Evolutionary conservation across 2,113 vertebrate genomes (phyloP).

Genomic region (Pampusana beccarii): DNA sequence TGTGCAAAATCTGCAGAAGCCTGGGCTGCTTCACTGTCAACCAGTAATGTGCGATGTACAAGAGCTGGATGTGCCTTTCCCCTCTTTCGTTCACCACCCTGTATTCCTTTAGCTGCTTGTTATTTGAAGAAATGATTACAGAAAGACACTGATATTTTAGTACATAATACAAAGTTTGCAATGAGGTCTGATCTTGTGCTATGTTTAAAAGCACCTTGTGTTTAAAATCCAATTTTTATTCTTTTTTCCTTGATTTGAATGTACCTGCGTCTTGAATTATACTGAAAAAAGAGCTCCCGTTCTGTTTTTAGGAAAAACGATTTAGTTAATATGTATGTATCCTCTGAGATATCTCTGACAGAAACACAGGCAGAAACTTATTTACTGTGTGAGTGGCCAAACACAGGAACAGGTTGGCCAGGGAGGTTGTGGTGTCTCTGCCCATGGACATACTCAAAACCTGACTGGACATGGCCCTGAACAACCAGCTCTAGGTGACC

Average conservation of each 20-base stretch:
- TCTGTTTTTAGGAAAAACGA: background rate
- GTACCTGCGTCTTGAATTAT: background rate
- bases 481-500: rapidly evolving
- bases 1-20: background rate
- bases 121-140: background rate
- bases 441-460: too few species aligned
- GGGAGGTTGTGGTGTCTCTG: too few species aligned
- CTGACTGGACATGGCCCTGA: background rate
- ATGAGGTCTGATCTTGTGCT: background rate
- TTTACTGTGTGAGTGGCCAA: background rate
- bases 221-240: background rate
- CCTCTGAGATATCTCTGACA: background rate
- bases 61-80: background rate
- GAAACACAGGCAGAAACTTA: background rate
- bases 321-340: background rate
- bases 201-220: background rate
- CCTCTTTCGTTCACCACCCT: background rate
- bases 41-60: background rate
- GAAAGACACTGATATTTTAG: background rate
- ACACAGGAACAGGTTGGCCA: background rate
- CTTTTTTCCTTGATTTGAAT: background rate
- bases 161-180: background rate
- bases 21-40: background rate
- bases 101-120: background rate
- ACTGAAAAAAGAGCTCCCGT: background rate